Evolutionary conservation across 2,113 vertebrate species (phyloP).

Genomic region (Amphilophus citrinellus): DNA sequence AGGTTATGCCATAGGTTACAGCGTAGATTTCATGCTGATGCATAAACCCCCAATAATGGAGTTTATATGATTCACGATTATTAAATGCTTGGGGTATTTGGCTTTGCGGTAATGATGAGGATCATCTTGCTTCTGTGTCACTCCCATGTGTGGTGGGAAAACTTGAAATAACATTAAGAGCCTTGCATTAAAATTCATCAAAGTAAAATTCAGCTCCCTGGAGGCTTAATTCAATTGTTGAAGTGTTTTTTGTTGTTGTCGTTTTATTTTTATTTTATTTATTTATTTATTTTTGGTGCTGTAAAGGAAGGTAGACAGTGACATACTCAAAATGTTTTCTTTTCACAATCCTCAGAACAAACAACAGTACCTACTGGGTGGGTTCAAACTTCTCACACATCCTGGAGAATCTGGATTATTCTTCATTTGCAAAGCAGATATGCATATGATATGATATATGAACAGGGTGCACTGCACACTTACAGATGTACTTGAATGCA

Average conservation of each 20-base stretch:
- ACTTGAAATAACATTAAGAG: not conserved
- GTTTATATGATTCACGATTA: not conserved
- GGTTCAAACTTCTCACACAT: not conserved
- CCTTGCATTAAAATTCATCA: not conserved
- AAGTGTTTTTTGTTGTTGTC: not conserved
- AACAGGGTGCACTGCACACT: too few relatives aligned
- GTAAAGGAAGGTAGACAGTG: not conserved
- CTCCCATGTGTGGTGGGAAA: accelerated
- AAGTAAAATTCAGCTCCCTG: not conserved
- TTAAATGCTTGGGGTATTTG: not conserved
- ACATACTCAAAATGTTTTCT: not conserved
- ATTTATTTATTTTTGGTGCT: not conserved
- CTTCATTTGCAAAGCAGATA: too few relatives aligned
- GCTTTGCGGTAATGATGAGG: not conserved
- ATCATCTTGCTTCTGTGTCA: not conserved
- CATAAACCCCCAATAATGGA: not conserved
- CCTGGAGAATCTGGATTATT: too few relatives aligned
- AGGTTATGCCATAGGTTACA: too few relatives aligned
- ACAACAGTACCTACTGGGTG: not conserved
- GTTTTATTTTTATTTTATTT: too few relatives aligned
- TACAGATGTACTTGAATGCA: too few relatives aligned
- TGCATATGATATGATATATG: too few relatives aligned
- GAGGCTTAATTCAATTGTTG: not conserved
- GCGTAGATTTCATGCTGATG: too few relatives aligned
- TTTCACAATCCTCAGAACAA: slow-evolving; percentile 5